Conservation (phyloP, 2,797 vertebrate species). For the Leptodactylus fallax region DNA sequence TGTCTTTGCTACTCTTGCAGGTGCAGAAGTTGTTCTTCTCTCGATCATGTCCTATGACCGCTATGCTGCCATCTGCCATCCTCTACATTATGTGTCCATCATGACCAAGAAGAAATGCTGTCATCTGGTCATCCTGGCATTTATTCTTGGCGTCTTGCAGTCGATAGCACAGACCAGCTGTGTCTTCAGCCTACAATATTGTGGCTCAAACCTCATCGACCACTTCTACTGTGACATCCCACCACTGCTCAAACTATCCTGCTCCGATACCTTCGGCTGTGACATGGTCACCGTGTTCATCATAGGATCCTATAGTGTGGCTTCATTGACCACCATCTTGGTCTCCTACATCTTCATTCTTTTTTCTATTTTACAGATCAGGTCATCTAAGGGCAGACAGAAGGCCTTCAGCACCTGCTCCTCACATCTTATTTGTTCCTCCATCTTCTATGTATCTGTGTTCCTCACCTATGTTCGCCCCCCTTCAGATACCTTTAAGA, state of each 20-base stretch:
- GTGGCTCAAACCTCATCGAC: conserved; percentile 9
- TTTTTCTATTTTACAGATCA: background rate
- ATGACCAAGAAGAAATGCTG: conserved; percentile 30
- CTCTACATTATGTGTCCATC: conserved; percentile 15
- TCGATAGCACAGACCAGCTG: background rate
- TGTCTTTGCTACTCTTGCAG: background rate
- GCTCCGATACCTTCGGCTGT: background rate
- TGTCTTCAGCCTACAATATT: conserved; percentile 19
- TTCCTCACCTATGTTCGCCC: conserved; percentile 14
- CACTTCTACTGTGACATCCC: conserved; percentile 33
- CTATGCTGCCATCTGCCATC: conserved; percentile 26
- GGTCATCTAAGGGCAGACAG: background rate
- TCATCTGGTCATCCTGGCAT: background rate
- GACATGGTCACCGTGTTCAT: background rate
- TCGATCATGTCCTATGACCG: conserved; percentile 46
- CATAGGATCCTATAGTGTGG: background rate
- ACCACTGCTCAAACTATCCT: conserved; percentile 5
- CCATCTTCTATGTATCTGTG: conserved; percentile 14
- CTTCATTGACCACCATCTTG: background rate
- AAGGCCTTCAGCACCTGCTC: conserved; percentile 42
- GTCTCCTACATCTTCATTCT: conserved; percentile 17
- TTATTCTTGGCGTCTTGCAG: background rate
- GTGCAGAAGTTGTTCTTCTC: background rate
- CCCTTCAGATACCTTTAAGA: background rate
- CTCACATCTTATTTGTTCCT: conserved; percentile 8